A percentile compares a stretch with the other conserved stretches of the same genome.
phyloP scores from a whole-genome alignment of 2,888 invertebrate genomes.

The Noctuana brunneofusca region DNA sequence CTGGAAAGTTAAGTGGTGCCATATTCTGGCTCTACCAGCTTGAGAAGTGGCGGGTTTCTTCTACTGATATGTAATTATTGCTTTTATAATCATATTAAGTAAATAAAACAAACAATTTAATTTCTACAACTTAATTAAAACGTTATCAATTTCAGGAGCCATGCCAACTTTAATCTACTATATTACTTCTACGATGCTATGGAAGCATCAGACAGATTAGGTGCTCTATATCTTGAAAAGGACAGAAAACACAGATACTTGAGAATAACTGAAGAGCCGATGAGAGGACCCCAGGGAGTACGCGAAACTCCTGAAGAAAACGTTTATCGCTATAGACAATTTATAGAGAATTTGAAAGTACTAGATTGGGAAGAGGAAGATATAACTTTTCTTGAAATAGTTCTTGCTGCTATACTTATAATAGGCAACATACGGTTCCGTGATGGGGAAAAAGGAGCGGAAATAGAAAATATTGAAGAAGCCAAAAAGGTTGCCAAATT shows the following conservation, averaged over 20 bases:
- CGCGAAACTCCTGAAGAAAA: slow-evolving; percentile 86
- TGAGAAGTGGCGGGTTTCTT: slow-evolving; percentile 94
- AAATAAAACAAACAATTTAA: neutral
- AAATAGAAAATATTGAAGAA: slow-evolving; percentile 88
- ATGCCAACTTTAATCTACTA: slow-evolving; percentile 94
- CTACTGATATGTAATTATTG: slow-evolving; percentile 86
- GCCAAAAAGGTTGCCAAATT: slow-evolving; percentile 88
- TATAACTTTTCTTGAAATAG: slow-evolving; percentile 86
- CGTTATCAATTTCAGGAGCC: slow-evolving; percentile 81
- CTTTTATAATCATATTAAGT: neutral
- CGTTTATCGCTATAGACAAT: slow-evolving; percentile 83
- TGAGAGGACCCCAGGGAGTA: slow-evolving; percentile 83
- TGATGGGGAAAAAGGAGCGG: slow-evolving; percentile 85
- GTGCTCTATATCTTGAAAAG: slow-evolving; percentile 86
- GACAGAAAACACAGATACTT: slow-evolving; percentile 90
- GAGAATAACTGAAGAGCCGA: slow-evolving; percentile 83
- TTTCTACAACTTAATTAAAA: neutral
- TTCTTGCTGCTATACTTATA: slow-evolving; percentile 88
- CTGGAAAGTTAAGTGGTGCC: slow-evolving; percentile 94
- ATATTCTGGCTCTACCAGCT: slow-evolving; percentile 93
- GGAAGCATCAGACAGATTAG: slow-evolving; percentile 85
- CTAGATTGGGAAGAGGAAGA: slow-evolving; percentile 89
- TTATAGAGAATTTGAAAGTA: slow-evolving; percentile 84
- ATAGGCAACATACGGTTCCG: slow-evolving; percentile 91
- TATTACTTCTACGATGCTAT: slow-evolving; percentile 95